Percentiles rank a stretch among this genome's conserved stretches.
phyloP scores from a whole-genome alignment of 2,113 vertebrate species.

The Aviceda subcristata region DNA sequence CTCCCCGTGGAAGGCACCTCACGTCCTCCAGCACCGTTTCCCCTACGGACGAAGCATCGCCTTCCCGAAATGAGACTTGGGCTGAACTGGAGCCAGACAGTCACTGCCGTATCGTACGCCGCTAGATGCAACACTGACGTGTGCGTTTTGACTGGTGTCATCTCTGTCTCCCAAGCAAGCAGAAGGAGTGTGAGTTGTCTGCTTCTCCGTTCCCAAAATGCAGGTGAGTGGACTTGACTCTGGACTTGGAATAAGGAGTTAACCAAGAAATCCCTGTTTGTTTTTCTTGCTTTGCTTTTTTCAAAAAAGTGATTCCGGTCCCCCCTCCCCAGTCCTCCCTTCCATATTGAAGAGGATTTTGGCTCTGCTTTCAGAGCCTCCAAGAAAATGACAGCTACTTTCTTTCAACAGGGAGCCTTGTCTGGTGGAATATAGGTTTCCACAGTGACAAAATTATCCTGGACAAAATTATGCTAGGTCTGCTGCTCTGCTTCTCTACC shows the following conservation, averaged over 20 bases:
- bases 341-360: not conserved
- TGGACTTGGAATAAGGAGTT: not conserved
- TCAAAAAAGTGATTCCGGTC: not conserved
- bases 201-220: not conserved
- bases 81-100: not conserved
- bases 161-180: not conserved
- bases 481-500: not conserved
- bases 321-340: rapidly evolving
- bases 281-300: not conserved
- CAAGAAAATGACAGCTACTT: not conserved
- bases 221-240: not conserved
- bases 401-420: not conserved
- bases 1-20: not conserved
- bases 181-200: not conserved
- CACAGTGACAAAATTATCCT: not conserved
- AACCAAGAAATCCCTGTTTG: not conserved
- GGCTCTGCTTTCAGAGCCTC: not conserved
- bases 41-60: too few relatives aligned
- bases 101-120: rapidly evolving
- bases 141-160: too few relatives aligned
- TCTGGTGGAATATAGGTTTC: not conserved
- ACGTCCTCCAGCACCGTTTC: rapidly evolving
- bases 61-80: not conserved
- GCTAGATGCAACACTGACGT: rapidly evolving
- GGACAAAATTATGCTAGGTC: not conserved